Evolutionary conservation across 2,888 invertebrate species (phyloP).

Genomic region (Salticus scenicus): DNA sequence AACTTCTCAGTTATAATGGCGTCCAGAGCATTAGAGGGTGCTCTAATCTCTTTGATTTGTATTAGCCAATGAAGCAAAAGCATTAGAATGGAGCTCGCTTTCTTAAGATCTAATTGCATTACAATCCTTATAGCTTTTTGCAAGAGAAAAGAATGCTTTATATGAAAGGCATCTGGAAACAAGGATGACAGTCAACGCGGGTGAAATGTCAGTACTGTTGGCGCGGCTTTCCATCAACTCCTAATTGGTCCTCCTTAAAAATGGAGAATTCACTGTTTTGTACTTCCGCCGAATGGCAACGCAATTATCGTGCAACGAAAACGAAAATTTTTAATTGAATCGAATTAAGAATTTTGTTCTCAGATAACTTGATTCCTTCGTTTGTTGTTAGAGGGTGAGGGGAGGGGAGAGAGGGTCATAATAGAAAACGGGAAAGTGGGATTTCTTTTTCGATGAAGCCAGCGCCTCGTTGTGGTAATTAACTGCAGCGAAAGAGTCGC

Average conservation of each 20-base stretch:
- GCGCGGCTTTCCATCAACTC: slow-evolving; percentile 51
- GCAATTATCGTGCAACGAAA: slow-evolving; percentile 47
- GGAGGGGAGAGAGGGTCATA: background rate
- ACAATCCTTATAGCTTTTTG: slow-evolving; percentile 5
- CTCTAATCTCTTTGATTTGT: slow-evolving; percentile 65
- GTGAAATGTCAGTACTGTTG: slow-evolving; percentile 42
- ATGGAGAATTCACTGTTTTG: slow-evolving; percentile 21
- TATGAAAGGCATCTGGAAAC: slow-evolving; percentile 26
- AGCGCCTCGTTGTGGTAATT: slow-evolving; percentile 49
- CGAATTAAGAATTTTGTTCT: slow-evolving; percentile 68
- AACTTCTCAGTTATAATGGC: background rate
- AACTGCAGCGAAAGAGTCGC: slow-evolving; percentile 55
- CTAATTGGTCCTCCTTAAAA: slow-evolving; percentile 51
- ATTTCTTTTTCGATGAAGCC: background rate
- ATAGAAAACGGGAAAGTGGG: slow-evolving; percentile 28
- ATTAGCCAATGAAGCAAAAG: slow-evolving; percentile 54
- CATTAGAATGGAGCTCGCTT: slow-evolving; percentile 1
- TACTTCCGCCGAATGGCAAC: slow-evolving; percentile 39
- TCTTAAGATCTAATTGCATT: slow-evolving; percentile 5
- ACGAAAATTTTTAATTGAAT: slow-evolving; percentile 68
- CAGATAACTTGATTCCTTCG: slow-evolving; percentile 55
- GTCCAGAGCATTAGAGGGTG: background rate
- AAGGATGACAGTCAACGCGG: slow-evolving; percentile 46
- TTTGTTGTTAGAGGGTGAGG: background rate
- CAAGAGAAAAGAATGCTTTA: slow-evolving; percentile 13